Percentiles rank a stretch among this genome's conserved stretches.
phyloP scores from a whole-genome alignment of 2,888 invertebrate genomes.

The Acleris emargana region DNA sequence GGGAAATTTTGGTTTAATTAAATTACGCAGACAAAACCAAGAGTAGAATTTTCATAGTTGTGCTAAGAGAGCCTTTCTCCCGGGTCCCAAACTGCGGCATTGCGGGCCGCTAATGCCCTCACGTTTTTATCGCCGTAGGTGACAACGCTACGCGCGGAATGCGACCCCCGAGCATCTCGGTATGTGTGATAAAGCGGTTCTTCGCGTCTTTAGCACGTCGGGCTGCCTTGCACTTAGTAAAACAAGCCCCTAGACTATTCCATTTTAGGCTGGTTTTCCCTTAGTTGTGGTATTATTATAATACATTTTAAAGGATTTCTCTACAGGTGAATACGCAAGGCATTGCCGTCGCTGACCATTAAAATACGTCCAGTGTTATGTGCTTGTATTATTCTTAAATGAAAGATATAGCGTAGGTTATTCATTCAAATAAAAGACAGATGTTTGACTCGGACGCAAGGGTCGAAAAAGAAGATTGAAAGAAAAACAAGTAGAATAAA shows the following conservation, averaged over 20 bases:
- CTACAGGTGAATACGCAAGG: too few species aligned
- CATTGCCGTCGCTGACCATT: too few species aligned
- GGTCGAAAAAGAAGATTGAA: too few species aligned
- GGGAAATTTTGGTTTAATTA: neutral
- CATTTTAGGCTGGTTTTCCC: constrained; percentile 7
- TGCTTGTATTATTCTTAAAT: too few species aligned
- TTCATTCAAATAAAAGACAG: too few species aligned
- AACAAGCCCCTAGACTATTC: constrained; percentile 32
- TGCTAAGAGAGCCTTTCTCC: constrained; percentile 6
- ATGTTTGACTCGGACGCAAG: too few species aligned
- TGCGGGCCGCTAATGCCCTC: constrained; percentile 30
- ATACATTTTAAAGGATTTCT: neutral
- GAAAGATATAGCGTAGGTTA: too few species aligned
- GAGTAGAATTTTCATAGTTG: neutral
- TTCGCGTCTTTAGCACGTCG: constrained; percentile 31
- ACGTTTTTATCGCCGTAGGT: constrained; percentile 40
- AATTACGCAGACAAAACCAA: neutral
- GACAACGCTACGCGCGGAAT: constrained; percentile 41
- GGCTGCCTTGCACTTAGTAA: constrained; percentile 30
- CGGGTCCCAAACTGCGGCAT: constrained; percentile 27
- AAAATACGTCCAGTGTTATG: too few species aligned
- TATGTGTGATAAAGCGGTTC: constrained; percentile 45
- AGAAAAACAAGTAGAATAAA: too few species aligned
- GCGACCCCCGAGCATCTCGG: constrained; percentile 43
- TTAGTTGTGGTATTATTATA: neutral